phyloP scores from a whole-genome alignment of 2,888 invertebrate species.

The Cancer borealis region DNA sequence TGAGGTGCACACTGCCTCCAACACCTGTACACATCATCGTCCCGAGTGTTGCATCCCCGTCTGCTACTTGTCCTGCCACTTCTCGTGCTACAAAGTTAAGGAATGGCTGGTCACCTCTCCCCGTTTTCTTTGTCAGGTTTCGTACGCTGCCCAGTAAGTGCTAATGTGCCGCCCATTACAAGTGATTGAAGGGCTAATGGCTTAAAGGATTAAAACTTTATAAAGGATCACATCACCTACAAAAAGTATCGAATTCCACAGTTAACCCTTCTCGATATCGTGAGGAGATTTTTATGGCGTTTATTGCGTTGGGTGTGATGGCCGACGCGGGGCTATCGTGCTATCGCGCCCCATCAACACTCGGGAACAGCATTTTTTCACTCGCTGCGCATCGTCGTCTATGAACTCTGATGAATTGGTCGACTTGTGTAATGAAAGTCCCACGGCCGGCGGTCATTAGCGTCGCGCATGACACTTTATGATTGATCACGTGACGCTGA shows the following conservation, averaged over 20 bases:
- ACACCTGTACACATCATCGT: too few species aligned
- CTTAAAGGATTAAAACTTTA: slow-evolving; percentile 70
- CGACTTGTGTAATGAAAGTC: slow-evolving; percentile 44
- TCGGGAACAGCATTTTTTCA: not conserved
- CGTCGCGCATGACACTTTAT: slow-evolving; percentile 50
- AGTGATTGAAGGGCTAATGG: slow-evolving; percentile 72
- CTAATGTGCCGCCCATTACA: slow-evolving; percentile 73
- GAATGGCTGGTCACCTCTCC: not conserved
- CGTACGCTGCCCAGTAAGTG: slow-evolving; percentile 62
- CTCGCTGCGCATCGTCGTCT: not conserved
- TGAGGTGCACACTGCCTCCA: too few species aligned
- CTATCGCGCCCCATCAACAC: not conserved
- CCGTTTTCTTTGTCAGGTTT: slow-evolving; percentile 22
- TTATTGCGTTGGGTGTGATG: slow-evolving; percentile 9
- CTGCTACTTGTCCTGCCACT: too few species aligned
- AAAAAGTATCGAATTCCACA: slow-evolving; percentile 69
- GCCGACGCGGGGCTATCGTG: not conserved
- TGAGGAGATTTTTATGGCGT: slow-evolving; percentile 54
- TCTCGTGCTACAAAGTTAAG: too few species aligned
- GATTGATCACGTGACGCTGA: slow-evolving; percentile 64
- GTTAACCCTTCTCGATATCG: slow-evolving; percentile 61
- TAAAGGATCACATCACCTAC: slow-evolving; percentile 67
- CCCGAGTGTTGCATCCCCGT: too few species aligned
- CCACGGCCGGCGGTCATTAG: slow-evolving; percentile 58
- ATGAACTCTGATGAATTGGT: slow-evolving; percentile 26